Conservation (phyloP, 2,797 vertebrate species). For the Sebastes taczanowskii region DNA sequence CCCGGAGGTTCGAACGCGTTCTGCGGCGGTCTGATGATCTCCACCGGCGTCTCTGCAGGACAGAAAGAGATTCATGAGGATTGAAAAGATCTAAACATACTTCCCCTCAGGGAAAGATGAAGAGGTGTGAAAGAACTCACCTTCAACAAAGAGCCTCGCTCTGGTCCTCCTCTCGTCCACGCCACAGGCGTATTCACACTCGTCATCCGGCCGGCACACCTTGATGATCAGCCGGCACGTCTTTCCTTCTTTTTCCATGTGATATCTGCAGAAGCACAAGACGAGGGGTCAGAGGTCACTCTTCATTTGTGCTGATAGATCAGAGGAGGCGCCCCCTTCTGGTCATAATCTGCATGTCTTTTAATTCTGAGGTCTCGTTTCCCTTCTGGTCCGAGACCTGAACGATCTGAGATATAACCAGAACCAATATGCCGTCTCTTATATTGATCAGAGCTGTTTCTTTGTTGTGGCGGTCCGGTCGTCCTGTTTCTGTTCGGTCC, state of each 20-base stretch:
- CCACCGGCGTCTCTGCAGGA: conserved; percentile 92
- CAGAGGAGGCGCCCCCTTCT: neutral
- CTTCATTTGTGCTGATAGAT: neutral
- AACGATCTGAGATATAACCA: neutral
- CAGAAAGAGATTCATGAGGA: neutral
- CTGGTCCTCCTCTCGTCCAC: conserved; percentile 93
- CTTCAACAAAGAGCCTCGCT: conserved; percentile 97
- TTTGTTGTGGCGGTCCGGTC: neutral
- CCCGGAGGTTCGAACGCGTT: conserved; percentile 93
- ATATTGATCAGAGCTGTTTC: too few relatives aligned
- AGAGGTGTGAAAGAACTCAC: conserved; percentile 58
- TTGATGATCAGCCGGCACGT: conserved; percentile 90
- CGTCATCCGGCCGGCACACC: conserved; percentile 94
- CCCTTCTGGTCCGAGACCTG: too few relatives aligned
- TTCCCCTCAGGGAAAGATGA: neutral
- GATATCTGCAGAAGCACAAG: conserved; percentile 80
- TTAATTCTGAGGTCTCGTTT: neutral
- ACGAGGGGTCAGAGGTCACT: neutral
- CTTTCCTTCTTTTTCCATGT: conserved; percentile 94
- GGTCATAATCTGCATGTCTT: neutral
- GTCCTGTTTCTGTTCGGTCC: neutral
- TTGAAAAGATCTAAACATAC: neutral
- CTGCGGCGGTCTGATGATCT: conserved; percentile 94
- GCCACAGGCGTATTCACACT: conserved; percentile 98
- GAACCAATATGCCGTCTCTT: neutral